Base-by-base conservation (phyloP, 2,888 invertebrate genomes). In the Carterocephalus palaemon region DNA sequence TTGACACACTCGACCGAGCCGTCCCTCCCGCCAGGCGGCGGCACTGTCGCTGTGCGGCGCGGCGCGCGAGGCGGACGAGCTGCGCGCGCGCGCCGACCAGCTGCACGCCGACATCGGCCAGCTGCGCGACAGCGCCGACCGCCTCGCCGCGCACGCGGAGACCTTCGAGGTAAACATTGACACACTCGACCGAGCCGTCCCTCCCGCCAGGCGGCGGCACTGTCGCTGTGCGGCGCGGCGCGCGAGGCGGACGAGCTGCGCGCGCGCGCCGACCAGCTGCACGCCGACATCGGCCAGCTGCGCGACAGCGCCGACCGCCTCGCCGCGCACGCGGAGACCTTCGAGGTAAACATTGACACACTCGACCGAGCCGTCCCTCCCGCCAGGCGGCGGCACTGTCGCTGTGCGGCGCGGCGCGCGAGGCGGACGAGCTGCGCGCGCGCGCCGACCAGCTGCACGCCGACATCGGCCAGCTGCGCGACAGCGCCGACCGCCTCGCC, bases 231-330 rank as follows among this genome's bases (percentile, higher is more conserved):
- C 67, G 95, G 95, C 72, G 93, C 95, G 50, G 88, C 95, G 66
- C 94, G 95, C 55, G 90, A 96, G 50, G 92, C 96, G 66, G 92
- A 92, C 31, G 95, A 95, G 67, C 95, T 95, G 69, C 88, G 93
- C 56, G 89, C 89, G 31, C 81, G 89, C 0, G 88, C 95, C 47
- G 89, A 90, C 26, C 89, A 89, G 32, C 78, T 96, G 38, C 89
- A 91, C 43, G 87, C 88, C 29, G 89, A 92, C 10, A 93, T 93
- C 56, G 75, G 88, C 2, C 80, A 82, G 9, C 88, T 95, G 7
- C 84, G 89, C 56, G 83, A 86, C 0, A 90, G 92, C 32, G 91
- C 95, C 0, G 79, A 89, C 7, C 88, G 88, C 32, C 84, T 97
- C 10, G 90, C 90, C 33, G 88, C 89, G 29, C 92, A 93, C 59